Evolutionary conservation across 2,888 invertebrate species (phyloP).

Genomic region (Pterobdella sp.): DNA sequence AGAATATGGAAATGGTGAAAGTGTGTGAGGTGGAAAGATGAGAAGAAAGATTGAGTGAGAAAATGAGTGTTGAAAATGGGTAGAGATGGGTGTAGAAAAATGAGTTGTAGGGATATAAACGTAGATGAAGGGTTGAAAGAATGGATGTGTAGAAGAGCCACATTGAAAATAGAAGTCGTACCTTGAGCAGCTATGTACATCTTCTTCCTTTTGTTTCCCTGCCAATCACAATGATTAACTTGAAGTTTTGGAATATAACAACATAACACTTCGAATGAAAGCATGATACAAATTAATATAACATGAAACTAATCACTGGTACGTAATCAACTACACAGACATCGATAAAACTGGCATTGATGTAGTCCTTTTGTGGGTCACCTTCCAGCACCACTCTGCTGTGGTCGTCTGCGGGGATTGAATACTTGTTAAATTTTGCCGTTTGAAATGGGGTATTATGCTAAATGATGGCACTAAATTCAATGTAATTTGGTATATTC

Average conservation of each 20-base stretch:
- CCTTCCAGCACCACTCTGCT: slow-evolving; percentile 77
- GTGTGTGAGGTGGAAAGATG: too few species aligned
- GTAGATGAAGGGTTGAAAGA: background rate
- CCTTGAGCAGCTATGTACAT: slow-evolving; percentile 26
- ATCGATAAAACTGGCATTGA: slow-evolving; percentile 90
- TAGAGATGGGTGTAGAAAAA: background rate
- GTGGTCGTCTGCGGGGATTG: slow-evolving; percentile 64
- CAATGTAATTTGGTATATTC: too few species aligned
- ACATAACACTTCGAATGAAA: background rate
- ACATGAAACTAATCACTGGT: too few species aligned
- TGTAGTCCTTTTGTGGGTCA: slow-evolving; percentile 73
- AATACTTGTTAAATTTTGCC: too few species aligned
- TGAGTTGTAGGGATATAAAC: background rate
- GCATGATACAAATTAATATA: too few species aligned
- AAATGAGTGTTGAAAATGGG: background rate
- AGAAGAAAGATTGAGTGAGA: background rate
- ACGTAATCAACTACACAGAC: too few species aligned
- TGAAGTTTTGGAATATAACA: background rate
- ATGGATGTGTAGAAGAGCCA: background rate
- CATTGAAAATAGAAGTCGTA: background rate
- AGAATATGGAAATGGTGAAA: too few species aligned
- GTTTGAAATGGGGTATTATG: too few species aligned
- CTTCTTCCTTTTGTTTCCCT: slow-evolving; percentile 17
- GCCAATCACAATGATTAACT: background rate
- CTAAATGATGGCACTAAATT: too few species aligned